Evolutionary conservation across 2,113 vertebrate genomes (phyloP), one percentile per base, ranked within the genome.

Genomic region (Poicephalus gulielmi): DNA sequence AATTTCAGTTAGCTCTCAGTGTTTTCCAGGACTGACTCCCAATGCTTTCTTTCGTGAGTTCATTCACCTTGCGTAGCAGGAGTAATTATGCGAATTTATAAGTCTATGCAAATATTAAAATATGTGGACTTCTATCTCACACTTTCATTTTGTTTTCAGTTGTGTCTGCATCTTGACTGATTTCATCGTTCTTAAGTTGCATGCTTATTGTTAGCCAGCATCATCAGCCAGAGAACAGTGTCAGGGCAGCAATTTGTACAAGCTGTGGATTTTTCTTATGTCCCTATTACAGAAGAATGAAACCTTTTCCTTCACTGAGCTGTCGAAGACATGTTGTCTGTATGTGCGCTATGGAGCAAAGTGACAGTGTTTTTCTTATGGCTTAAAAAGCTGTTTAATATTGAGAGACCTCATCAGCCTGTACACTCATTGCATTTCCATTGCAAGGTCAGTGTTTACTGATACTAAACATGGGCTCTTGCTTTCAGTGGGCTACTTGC

Each of bases 341-440:
- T 78, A 49, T 77, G 60, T 68, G 35, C 76, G 44, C 63, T 83
- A 85, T 22, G 73, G 62, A 95, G 87, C 60, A 94, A 96, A 95
- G 82, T 73, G 69, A 82, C 73, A 86, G 78, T 79, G 68, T 55
- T 95, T 41, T 27, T 86, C 70, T 84, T 39, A 24, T 4, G 33
- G 57, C 24, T 92, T 91, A 46, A 88, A 96, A 94, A 92, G 39
- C 31, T 43, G 6, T 83, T 96, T 91, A 80, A 44, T 74, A 41
- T 17, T 77, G 71, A 92, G 70, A 25, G 86, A 79, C 31, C 17
- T 82, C 28, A 41, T 71, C 44, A 81, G 16, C 25, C 27, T 93
- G 41, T 39, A n/a, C 28, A 37, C 37, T 91, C 67, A 39, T 17
- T 88, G 7, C 4, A 20, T 86, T 88, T 82, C 77, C 30, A 47